Base-by-base conservation (phyloP, 2,888 invertebrate species). In the Thumatha senex region DNA sequence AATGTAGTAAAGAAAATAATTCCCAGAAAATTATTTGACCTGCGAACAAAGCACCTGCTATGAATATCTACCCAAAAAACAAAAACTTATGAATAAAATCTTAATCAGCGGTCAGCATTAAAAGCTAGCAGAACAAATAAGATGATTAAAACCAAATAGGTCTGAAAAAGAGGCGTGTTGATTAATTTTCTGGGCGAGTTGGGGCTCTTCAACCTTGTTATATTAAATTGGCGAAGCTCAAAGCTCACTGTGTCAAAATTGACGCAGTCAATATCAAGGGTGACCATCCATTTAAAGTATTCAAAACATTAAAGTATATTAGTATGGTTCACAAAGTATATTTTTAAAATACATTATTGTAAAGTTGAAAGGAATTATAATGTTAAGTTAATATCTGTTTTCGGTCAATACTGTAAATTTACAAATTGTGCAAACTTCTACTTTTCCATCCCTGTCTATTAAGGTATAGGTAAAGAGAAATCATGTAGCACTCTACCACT, bases 81-180 rank as follows among this genome's bases (percentile, higher is more conserved):
- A 51, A 53, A 49, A 61, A 67, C 67, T 76, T 82, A 90, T 90
- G 89, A 89, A 91, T 91, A 91, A 90, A 89, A 90, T 87, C 90
- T 91, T 85, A 90, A 89, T 91, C 76, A 91, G 84, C 87, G 85
- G 85, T 63, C 61, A 70, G 65, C 59, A 59, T 74, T 70, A 77
- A 85, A 65, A 68, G 62, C 58, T 66, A 67, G 69, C 74, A 79
- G 70, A 79, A 74, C 76, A 84, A 82, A 85, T 78, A 85, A 58
- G 70, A 68, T 76, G 79, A 84, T 86, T 84, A 83, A 83, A 83
- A 87, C 82, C 84, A 82, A 86, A 89, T 82, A 69, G 86, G 86
- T 81, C 78, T 67, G 74, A 86, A 87, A 87, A 87, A 84, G 77
- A 78, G 89, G 89, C 84, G 88, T 78, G 67, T 69, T 86, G 82